Conservation (phyloP, 1,140 invertebrate genomes). For the Pogonomyrmex californicus region DNA sequence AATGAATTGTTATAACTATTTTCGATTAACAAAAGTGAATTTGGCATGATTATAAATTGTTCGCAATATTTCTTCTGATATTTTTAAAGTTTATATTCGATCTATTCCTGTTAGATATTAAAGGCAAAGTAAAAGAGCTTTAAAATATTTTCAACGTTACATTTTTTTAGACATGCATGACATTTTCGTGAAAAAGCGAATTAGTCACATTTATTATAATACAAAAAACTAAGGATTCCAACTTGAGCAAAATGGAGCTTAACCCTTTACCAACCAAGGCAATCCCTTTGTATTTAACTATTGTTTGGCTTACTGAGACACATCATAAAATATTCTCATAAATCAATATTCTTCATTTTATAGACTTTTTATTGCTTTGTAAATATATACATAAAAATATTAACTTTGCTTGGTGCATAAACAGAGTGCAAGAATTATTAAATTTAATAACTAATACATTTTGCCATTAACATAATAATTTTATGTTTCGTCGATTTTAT, state of each 20-base stretch:
- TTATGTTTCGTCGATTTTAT: not conserved
- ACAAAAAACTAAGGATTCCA: not conserved
- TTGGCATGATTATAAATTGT: not conserved
- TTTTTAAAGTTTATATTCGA: not conserved
- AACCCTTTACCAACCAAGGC: not conserved
- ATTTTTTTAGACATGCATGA: not conserved
- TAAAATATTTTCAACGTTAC: not conserved
- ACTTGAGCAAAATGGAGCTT: too few species aligned
- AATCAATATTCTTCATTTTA: not conserved
- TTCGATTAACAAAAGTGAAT: not conserved
- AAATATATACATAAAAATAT: not conserved
- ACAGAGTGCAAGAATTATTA: not conserved
- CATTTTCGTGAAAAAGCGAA: not conserved
- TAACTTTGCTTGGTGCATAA: not conserved
- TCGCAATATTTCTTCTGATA: slow-evolving; percentile 1
- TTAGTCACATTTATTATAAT: not conserved
- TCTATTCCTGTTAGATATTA: not conserved
- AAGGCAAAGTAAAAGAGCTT: not conserved
- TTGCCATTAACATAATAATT: not conserved
- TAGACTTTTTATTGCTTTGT: not conserved
- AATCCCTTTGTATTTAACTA: not conserved
- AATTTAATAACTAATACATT: not conserved
- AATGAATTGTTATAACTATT: not conserved
- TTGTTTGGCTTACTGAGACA: not conserved
- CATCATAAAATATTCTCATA: slow-evolving; percentile 19